Evolutionary conservation across 2,113 vertebrate genomes (phyloP).

Genomic region (Leptosomus discolor): DNA sequence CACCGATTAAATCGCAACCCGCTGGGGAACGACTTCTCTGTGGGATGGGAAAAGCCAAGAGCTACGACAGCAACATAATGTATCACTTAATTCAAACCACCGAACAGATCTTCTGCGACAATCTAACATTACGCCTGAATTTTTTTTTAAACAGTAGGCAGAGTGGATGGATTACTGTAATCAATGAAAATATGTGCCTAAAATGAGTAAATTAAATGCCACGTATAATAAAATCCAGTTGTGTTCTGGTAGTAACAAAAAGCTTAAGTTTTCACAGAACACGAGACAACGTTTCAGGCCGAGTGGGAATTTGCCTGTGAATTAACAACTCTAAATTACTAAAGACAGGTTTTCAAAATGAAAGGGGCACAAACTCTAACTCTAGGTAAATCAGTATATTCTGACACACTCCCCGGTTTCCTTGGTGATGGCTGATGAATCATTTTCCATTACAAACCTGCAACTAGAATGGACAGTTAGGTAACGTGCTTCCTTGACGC

Average conservation of each 20-base stretch:
- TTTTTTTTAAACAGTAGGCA: neutral
- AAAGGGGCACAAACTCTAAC: neutral
- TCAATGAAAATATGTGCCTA: neutral
- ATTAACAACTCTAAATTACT: neutral
- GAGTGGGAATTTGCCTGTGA: neutral
- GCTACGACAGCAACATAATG: fast-evolving
- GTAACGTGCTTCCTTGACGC: fast-evolving
- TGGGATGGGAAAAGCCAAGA: neutral
- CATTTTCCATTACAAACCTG: neutral
- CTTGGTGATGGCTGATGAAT: neutral
- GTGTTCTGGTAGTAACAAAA: neutral
- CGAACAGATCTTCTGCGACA: neutral
- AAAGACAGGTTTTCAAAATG: fast-evolving
- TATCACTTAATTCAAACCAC: neutral
- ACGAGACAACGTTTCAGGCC: neutral
- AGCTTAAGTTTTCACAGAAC: neutral
- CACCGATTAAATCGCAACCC: fast-evolving
- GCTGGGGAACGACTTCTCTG: neutral
- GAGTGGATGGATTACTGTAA: neutral
- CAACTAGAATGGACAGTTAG: neutral
- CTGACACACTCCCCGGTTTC: neutral
- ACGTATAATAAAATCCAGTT: neutral
- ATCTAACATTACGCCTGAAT: neutral
- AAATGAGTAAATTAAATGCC: neutral
- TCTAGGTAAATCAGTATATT: neutral